phyloP scores from a whole-genome alignment of 2,888 invertebrate genomes.

The Hylaea fasciaria region DNA sequence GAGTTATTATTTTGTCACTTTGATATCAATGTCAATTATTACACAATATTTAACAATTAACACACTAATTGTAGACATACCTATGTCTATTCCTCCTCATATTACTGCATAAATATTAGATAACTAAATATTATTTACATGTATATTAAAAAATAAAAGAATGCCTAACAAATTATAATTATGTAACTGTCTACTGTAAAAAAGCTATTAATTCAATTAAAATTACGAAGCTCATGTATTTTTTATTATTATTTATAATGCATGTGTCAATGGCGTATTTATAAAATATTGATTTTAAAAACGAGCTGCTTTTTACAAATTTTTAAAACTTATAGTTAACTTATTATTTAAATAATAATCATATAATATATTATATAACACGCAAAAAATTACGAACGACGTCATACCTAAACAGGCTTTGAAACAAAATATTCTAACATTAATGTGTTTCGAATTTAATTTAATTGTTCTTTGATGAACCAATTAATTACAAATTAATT shows the following conservation, averaged over 20 bases:
- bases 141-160: constrained; percentile 6
- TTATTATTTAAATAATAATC: no score
- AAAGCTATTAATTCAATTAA: constrained; percentile 66
- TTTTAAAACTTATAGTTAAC: no score
- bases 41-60: constrained; percentile 27
- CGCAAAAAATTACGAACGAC: no score
- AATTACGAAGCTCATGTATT: constrained; percentile 71
- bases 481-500: neutral
- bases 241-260: constrained; percentile 39
- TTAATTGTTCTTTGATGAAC: no score
- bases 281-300: neutral
- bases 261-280: constrained; percentile 33
- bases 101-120: constrained; percentile 29
- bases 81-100: constrained; percentile 24
- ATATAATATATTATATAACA: no score
- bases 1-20: constrained; percentile 11
- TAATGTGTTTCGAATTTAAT: no score
- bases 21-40: constrained; percentile 14
- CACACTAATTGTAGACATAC: constrained; percentile 13
- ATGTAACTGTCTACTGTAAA: constrained; percentile 58
- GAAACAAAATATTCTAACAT: no score
- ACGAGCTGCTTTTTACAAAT: no score
- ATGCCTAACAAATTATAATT: constrained; percentile 43
- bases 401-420: no score
- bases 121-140: constrained; percentile 34